A percentile compares a stretch with the other conserved stretches of the same genome.
Evolutionary conservation across 2,888 invertebrate genomes (phyloP).

Genomic region (Caenorhabditis drosophilae): DNA sequence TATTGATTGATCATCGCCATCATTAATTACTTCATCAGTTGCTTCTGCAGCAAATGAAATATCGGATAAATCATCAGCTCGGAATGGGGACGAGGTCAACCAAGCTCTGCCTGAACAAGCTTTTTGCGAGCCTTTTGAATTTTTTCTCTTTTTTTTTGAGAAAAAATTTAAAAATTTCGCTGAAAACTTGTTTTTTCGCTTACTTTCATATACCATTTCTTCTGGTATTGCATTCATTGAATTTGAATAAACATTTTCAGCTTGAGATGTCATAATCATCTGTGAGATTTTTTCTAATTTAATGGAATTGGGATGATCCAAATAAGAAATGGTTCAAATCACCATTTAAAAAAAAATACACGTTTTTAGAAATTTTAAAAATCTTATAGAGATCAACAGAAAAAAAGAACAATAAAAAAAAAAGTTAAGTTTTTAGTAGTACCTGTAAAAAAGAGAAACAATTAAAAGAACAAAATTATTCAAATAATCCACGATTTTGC

Average conservation of each 20-base stretch:
- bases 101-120: no score
- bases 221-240: not conserved
- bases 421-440: not conserved
- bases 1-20: constrained; percentile 5
- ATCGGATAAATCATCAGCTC: constrained; percentile 28
- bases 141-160: no score
- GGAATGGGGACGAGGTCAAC: constrained; percentile 19
- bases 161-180: no score
- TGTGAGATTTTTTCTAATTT: no score
- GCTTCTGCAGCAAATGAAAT: constrained; percentile 41
- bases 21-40: constrained; percentile 10
- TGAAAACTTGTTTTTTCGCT: not conserved
- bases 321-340: no score
- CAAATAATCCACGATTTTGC: not conserved
- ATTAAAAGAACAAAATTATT: constrained; percentile 1
- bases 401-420: not conserved
- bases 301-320: no score
- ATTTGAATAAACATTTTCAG: no score
- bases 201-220: constrained; percentile 3
- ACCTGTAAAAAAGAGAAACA: not conserved
- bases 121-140: no score
- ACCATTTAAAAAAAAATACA: no score
- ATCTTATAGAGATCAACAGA: not conserved
- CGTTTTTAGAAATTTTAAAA: no score
- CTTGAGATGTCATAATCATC: no score